These are phyloP conservation scores for Triops cancriformis DNA, from an alignment of 1,140 invertebrate genomes.

Conservation along the genomic window DNA sequence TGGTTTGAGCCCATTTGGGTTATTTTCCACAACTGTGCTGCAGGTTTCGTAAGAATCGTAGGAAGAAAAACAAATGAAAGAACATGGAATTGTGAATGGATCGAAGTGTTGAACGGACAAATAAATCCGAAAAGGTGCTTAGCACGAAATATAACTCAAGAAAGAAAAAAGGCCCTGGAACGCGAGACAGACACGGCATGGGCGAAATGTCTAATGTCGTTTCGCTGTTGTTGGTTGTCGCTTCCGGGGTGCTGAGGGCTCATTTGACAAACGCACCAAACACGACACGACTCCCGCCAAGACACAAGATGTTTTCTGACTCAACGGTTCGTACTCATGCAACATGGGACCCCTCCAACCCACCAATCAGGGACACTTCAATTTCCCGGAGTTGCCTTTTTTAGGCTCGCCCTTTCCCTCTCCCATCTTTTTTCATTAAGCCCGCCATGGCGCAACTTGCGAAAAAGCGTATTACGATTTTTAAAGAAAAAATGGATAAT, in stretches of 20 bases:
- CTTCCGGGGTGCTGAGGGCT: constrained; percentile 11
- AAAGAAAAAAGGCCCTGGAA: neutral
- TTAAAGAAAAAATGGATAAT: neutral
- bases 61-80: too few relatives aligned
- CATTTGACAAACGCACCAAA: constrained; percentile 8
- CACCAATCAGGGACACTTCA: neutral
- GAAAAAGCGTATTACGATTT: neutral
- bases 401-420: neutral
- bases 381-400: neutral
- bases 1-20: too few relatives aligned
- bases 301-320: neutral
- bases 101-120: neutral
- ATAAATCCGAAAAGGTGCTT: neutral
- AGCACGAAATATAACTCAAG: neutral
- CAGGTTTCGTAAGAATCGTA: too few relatives aligned
- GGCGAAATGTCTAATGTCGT: constrained; percentile 10
- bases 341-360: neutral
- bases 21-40: too few relatives aligned
- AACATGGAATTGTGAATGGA: neutral
- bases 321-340: constrained; percentile 5
- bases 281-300: constrained; percentile 8
- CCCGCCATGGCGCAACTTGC: too few relatives aligned
- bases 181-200: constrained; percentile 2
- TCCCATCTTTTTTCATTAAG: too few relatives aligned
- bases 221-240: constrained; percentile 12